Evolutionary conservation across 1,140 invertebrate species (phyloP).

Genomic region (Drosophila virilis): DNA sequence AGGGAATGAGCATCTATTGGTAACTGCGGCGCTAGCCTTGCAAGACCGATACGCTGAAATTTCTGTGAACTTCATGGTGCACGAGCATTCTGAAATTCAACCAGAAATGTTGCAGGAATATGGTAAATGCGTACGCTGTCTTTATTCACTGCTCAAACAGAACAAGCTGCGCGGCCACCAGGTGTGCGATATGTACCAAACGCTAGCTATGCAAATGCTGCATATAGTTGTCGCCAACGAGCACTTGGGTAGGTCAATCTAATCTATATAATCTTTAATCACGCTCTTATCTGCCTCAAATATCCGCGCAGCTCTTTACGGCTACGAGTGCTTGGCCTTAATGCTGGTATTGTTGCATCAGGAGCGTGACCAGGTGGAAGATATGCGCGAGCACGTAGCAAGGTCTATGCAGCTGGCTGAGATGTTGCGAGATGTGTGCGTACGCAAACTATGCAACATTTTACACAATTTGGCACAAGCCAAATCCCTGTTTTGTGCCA

Average conservation of each 20-base stretch:
- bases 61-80: neutral
- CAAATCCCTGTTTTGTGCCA: slow-evolving; percentile 48
- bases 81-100: neutral
- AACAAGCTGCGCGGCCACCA: slow-evolving; percentile 33
- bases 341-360: slow-evolving; percentile 38
- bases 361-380: neutral
- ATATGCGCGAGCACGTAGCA: neutral
- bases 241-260: slow-evolving; percentile 26
- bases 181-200: slow-evolving; percentile 34
- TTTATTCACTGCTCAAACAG: slow-evolving; percentile 31
- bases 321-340: slow-evolving; percentile 55
- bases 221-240: neutral
- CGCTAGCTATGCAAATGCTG: slow-evolving; percentile 31
- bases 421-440: slow-evolving; percentile 35
- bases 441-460: slow-evolving; percentile 12
- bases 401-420: slow-evolving; percentile 16
- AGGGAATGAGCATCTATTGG: slow-evolving; percentile 31
- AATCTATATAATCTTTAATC: neutral
- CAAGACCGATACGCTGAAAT: slow-evolving; percentile 21
- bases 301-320: slow-evolving; percentile 35
- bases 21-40: slow-evolving; percentile 16
- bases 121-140: slow-evolving; percentile 21
- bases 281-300: neutral
- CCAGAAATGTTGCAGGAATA: slow-evolving; percentile 23
- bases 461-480: slow-evolving; percentile 11